Base-by-base conservation (phyloP, 2,888 invertebrate genomes). In the Melinaea marsaeus region DNA sequence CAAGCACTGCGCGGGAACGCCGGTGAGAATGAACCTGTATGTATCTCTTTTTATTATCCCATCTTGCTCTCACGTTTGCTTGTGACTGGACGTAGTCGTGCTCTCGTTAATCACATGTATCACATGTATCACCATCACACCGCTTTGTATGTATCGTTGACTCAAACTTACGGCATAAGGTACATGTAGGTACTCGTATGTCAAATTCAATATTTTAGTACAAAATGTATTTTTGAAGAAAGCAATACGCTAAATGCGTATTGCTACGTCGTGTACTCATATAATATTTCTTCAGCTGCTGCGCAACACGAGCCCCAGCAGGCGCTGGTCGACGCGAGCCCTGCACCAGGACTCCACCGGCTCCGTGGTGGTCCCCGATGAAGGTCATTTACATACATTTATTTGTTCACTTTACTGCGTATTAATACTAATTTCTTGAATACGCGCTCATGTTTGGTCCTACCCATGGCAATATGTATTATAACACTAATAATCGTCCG, bases 1-100 rank as follows among this genome's bases (percentile, higher is more conserved):
- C 79, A 86, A 83, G 80, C 81, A 83, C 82, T 79, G 61, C 85
- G 86, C 69, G 84, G 81, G 80, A 83, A 81, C 77, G 73, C 91
- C 90, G 88, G 91, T 91, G 95, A 94, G 84, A 90, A 88, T 78
- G 92, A 93, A 74, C 94, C 94, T 89, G 94, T 95, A 94, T 92
- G 94, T 94, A 94, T 93, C 92, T 58, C 57, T 75, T 73, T 72
- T 82, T 81, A 61, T 57, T 57, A 58, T 62, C 48, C 32, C 55
- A 37, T 45, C 46, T 33, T 42, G 57, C 37, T 47, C 13, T 37
- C 13, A 54, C 57, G 33, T 62, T 55, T 65, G 65, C 61, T 61
- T 67, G 22, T 32, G 55, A n/a, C 47, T 35, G 42, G 42, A 62
- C 48, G 51, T 37, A 32, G 7, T n/a, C 32, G 6, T 51, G 32